Conservation (phyloP, 2,888 invertebrate genomes). For the Lochmaea capreae region DNA sequence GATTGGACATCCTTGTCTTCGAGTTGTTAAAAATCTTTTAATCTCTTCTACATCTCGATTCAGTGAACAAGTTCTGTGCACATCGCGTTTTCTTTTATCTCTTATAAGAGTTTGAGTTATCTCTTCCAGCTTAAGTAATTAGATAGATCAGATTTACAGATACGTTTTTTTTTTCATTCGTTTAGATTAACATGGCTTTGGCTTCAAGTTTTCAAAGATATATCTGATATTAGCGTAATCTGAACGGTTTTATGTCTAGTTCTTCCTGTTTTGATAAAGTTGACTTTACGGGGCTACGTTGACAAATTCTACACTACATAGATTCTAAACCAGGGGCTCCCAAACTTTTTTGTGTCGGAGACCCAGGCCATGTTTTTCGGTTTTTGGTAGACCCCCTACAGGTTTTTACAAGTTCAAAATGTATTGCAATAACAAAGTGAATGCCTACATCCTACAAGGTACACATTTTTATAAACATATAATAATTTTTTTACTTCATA, state of each 20-base stretch:
- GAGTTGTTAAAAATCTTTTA: slow-evolving; percentile 5
- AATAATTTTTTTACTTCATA: too few species aligned
- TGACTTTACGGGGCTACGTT: neutral
- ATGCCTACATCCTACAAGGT: too few species aligned
- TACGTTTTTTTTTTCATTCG: neutral
- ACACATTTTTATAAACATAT: too few species aligned
- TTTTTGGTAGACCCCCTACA: too few species aligned
- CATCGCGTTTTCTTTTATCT: neutral
- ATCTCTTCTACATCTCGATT: slow-evolving; percentile 4
- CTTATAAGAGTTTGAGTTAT: slow-evolving; percentile 9
- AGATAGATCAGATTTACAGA: slow-evolving; percentile 15
- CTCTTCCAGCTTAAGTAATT: slow-evolving; percentile 6
- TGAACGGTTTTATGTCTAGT: neutral
- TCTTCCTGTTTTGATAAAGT: neutral
- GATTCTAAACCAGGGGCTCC: too few species aligned
- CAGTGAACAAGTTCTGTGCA: slow-evolving; percentile 3
- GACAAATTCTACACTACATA: neutral
- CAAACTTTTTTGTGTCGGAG: too few species aligned
- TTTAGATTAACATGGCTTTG: slow-evolving; percentile 4
- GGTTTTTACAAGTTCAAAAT: too few species aligned
- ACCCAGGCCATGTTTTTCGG: too few species aligned
- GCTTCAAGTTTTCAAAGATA: neutral
- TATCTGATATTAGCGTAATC: slow-evolving; percentile 9
- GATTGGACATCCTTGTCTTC: slow-evolving; percentile 7
- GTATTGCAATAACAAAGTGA: too few species aligned